These are phyloP conservation scores for Tetragnatha versicolor DNA, from an alignment of 1,140 invertebrate species.

Conservation along the genomic window DNA sequence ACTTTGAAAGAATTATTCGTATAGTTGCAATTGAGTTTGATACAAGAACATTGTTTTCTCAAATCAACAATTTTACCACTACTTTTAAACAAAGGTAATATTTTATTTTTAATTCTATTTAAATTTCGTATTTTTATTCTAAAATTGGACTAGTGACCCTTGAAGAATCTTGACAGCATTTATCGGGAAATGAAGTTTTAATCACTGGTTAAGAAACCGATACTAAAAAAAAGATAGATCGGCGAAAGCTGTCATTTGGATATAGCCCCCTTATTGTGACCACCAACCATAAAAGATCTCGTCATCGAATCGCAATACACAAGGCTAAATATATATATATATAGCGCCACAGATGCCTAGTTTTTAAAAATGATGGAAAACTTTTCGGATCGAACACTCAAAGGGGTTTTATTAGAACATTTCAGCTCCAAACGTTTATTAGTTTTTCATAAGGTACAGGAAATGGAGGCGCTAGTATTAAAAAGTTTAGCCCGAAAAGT, in stretches of 20 bases:
- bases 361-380: constrained; percentile 24
- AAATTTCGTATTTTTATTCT: neutral
- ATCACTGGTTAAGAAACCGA: neutral
- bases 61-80: neutral
- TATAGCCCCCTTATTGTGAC: neutral
- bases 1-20: no score
- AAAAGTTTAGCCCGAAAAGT: neutral
- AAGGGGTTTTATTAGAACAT: constrained; percentile 32
- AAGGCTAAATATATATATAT: no score
- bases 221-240: neutral
- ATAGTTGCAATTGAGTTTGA: no score
- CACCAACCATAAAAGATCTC: constrained; percentile 13
- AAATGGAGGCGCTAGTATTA: constrained; percentile 1
- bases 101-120: neutral
- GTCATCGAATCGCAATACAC: neutral
- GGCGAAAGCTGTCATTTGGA: neutral
- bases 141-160: neutral
- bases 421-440: neutral
- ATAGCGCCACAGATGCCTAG: constrained; percentile 7
- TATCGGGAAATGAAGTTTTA: neutral
- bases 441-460: neutral
- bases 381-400: constrained; percentile 5
- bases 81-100: neutral
- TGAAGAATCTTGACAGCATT: neutral
- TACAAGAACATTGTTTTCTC: no score